Base-by-base conservation (phyloP, 2,888 invertebrate genomes). In the Caenorhabditis uteleia region DNA sequence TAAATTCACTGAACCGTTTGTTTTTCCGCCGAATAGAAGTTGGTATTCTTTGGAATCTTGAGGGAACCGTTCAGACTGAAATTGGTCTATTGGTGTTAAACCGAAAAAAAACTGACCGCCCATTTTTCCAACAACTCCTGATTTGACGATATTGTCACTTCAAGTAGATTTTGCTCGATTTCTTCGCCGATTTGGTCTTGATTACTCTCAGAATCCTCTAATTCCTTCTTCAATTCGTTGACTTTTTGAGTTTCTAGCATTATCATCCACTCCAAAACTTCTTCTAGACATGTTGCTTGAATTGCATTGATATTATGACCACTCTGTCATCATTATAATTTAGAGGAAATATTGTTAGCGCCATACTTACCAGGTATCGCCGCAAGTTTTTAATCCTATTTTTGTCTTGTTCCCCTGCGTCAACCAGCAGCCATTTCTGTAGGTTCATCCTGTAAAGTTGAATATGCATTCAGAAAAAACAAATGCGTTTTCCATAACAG, bases 51-150 rank as follows among this genome's bases (percentile, higher is more conserved):
- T 31, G 7, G 56, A 51, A 14, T 34, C 36, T 26, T 47, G 39
- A 7, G 43, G n/a, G 33, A 57, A 53, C 2, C 46, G 33, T 21
- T 43, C 47, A 6, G 45, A n/a, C n/a, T n/a, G n/a, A n/a, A n/a
- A n/a, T n/a, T n/a, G n/a, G n/a, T n/a, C n/a, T n/a, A n/a, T n/a
- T n/a, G n/a, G n/a, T n/a, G n/a, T n/a, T n/a, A n/a, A n/a, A n/a
- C n/a, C n/a, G n/a, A n/a, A n/a, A n/a, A n/a, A n/a, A n/a, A n/a
- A 42, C 48, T 46, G 26, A 59, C 62, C 27, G 62, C 62, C 62
- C 62, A 62, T 46, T 45, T 36, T 36, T 62, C 62, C 2, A 62
- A 34, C 23, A 57, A 27, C 26, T 56, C 57, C n/a, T 62, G 62
- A 33, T 57, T 51, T n/a, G 62, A 14, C n/a, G n/a, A n/a, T n/a